A percentile compares a stretch with the other conserved stretches of the same genome.
phyloP scores from a whole-genome alignment of 2,888 invertebrate genomes.

The Cephus pulcher region DNA sequence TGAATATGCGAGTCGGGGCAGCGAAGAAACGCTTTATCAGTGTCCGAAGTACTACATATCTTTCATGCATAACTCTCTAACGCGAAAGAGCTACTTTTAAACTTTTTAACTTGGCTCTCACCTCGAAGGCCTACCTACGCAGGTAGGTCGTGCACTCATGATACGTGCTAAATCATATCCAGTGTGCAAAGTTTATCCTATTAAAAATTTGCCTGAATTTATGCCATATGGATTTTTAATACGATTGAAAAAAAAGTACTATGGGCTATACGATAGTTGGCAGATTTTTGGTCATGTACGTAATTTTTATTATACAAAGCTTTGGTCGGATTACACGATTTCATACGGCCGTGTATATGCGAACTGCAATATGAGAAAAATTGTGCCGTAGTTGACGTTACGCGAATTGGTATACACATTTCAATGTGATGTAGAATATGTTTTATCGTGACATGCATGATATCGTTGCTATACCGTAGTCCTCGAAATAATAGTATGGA shows the following conservation, averaged over 20 bases:
- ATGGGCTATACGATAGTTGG: background rate
- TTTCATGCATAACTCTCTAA: slow-evolving; percentile 50
- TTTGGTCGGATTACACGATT: background rate
- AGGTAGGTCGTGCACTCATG: background rate
- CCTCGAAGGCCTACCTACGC: slow-evolving; percentile 1
- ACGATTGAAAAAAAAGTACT: background rate
- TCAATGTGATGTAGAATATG: background rate
- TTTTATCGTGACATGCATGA: background rate
- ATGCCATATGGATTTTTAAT: background rate
- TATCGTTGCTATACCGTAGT: background rate
- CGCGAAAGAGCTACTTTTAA: slow-evolving; percentile 48
- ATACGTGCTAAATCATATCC: background rate
- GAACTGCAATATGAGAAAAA: background rate
- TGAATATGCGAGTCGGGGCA: background rate
- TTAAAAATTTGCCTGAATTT: background rate
- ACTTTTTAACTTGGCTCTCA: slow-evolving; percentile 45
- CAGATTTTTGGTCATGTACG: background rate
- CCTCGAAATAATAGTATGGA: slow-evolving; percentile 48
- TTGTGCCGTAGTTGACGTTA: background rate
- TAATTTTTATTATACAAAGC: background rate
- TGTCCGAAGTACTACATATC: slow-evolving; percentile 33
- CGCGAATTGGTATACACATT: background rate
- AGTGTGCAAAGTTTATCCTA: background rate
- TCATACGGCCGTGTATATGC: background rate
- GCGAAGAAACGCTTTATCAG: slow-evolving; percentile 44